phyloP scores from a whole-genome alignment of 2,113 vertebrate species.

The Sander vitreus region DNA sequence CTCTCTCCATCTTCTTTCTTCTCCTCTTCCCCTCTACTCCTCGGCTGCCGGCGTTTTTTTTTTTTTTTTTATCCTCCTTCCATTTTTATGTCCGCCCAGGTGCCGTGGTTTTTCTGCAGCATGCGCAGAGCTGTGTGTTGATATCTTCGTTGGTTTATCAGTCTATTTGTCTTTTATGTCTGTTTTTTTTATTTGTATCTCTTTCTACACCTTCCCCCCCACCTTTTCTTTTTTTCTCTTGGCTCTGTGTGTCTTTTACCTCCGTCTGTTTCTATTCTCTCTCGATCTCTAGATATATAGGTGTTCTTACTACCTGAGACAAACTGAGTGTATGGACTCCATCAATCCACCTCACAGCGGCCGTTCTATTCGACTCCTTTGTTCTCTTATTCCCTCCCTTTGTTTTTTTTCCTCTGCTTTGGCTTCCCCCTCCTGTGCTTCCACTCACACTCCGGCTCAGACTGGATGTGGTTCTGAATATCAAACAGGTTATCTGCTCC shows the following conservation, averaged over 20 bases:
- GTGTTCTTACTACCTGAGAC: constrained; percentile 60
- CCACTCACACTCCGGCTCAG: constrained; percentile 35
- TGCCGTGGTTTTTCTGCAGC: constrained; percentile 10
- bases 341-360: constrained; percentile 61
- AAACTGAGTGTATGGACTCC: constrained; percentile 61
- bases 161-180: constrained; percentile 23
- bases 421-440: constrained; percentile 27
- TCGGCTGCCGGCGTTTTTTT: neutral
- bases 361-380: constrained; percentile 50
- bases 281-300: constrained; percentile 55
- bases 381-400: constrained; percentile 11
- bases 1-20: constrained; percentile 70
- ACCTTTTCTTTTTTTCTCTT: neutral
- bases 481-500: constrained; percentile 54
- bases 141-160: constrained; percentile 25
- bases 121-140: neutral
- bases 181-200: constrained; percentile 15
- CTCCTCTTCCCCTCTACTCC: neutral
- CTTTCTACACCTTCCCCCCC: neutral
- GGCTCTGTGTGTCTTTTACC: constrained; percentile 33
- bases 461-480: constrained; percentile 65
- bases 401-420: constrained; percentile 11
- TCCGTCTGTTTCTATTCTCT: constrained; percentile 15
- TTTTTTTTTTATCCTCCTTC: constrained; percentile 12
- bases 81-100: constrained; percentile 30